Evolutionary conservation across 1,140 invertebrate species (phyloP), one percentile per base, ranked within the genome.

Genomic region (Popillia japonica): DNA sequence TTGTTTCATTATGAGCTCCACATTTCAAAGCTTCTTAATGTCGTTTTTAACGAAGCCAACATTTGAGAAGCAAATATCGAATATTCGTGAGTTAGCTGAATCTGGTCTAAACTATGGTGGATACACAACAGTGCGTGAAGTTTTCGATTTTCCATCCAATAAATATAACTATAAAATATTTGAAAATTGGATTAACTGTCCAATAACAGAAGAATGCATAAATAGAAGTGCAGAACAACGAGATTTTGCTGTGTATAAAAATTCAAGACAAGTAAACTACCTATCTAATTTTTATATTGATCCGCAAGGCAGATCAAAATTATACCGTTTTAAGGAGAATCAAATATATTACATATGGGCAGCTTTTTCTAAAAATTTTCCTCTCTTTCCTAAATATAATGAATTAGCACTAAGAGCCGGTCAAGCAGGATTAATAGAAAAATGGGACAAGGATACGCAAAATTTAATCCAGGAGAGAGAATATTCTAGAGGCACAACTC

Each of bases 371-470:
- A 75, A 75, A 75, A 72, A 72, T 22, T 78, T 78, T 78, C 78
- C 73, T 6, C 10, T 78, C 0, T 48, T 8, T 20, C 20, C 74
- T 6, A 40, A 40, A 14, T 78, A 75, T 44, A 14, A 74, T 14
- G 44, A 75, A 14, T 14, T 78, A 40, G 3, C 74, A 17, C 11
- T 72, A 11, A 23, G n/a, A 20, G 64, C 78, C 73, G 6, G 6
- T 8, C 77, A 80, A 61, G 42, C 20, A 17, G 79, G 79, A 27
- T n/a, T 80, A 3, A 72, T 80, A n/a, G 23, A 73, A 10, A 80
- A 80, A 73, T 80, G 79, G 79, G 79, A 80, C 17, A 8, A 41
- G 27, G 77, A 78, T 73, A 14, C 41, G 6, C 75, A 76, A 55
- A 20, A 17, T 20, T 23, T 41, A 20, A 11, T 41, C 10, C n/a